These are phyloP conservation scores for Eurytoma californica DNA, from an alignment of 2,888 invertebrate genomes.

Conservation along the genomic window DNA sequence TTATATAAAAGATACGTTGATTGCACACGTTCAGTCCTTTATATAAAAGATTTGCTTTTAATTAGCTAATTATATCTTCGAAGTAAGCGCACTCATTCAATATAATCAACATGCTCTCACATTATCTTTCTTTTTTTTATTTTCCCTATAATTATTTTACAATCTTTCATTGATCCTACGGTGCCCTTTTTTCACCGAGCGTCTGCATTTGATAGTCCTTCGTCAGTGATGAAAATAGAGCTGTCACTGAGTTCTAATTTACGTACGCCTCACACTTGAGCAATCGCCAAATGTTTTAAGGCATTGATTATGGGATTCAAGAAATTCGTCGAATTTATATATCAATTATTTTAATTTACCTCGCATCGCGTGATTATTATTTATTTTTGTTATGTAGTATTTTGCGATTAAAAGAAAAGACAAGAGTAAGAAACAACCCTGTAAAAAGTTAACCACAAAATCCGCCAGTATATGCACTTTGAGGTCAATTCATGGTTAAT, in stretches of 20 bases:
- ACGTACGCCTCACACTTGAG: constrained; percentile 15
- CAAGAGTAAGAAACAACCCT: too few species aligned
- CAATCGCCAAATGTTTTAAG: constrained; percentile 7
- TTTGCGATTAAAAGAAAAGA: too few species aligned
- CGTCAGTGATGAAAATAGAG: constrained; percentile 12
- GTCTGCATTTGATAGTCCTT: constrained; percentile 8
- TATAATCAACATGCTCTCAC: background rate
- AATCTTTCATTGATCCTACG: constrained; percentile 3
- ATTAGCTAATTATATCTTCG: constrained; percentile 25
- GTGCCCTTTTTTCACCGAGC: background rate
- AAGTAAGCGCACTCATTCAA: constrained; percentile 4
- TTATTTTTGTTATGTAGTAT: too few species aligned
- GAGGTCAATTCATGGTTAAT: too few species aligned
- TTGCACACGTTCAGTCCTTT: constrained; percentile 26
- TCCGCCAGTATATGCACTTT: too few species aligned
- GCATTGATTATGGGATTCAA: background rate
- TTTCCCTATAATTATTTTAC: constrained; percentile 24
- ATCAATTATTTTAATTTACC: background rate
- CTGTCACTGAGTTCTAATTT: constrained; percentile 23
- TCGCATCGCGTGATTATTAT: background rate
- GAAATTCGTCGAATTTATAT: background rate
- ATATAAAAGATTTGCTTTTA: constrained; percentile 38
- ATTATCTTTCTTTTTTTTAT: background rate
- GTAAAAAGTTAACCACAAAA: too few species aligned
- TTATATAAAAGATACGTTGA: constrained; percentile 31